Evolutionary conservation across 2,113 vertebrate species (phyloP).

Genomic region (Toxotes chatareus): DNA sequence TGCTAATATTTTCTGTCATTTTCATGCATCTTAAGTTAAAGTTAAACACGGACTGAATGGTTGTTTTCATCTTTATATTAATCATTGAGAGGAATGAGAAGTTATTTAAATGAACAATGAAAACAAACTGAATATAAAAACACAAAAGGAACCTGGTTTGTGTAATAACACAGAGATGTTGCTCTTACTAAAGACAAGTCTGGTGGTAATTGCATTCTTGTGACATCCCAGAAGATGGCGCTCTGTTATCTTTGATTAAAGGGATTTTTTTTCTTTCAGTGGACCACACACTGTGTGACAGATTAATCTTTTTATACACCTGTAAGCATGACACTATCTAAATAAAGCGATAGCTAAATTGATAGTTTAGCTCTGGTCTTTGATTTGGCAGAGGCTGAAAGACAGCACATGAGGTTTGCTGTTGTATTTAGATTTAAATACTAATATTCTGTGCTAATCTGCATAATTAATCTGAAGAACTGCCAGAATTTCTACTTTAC

Average conservation of each 20-base stretch:
- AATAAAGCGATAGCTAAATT: constrained; percentile 25
- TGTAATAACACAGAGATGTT: not conserved
- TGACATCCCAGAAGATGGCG: constrained; percentile 67
- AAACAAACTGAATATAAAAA: not conserved
- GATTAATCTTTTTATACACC: constrained; percentile 37
- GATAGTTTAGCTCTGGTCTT: constrained; percentile 5
- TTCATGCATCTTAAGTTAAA: constrained; percentile 23
- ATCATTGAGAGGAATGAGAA: constrained; percentile 17
- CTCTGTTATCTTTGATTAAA: constrained; percentile 32
- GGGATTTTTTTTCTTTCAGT: constrained; percentile 4
- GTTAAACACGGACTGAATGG: constrained; percentile 33
- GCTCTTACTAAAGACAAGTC: not conserved
- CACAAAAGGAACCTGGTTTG: constrained; percentile 7
- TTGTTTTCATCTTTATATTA: not conserved
- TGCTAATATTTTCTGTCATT: constrained; percentile 21
- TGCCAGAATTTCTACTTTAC: not conserved
- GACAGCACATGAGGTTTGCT: not conserved
- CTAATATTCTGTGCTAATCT: constrained; percentile 22
- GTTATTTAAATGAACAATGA: constrained; percentile 33
- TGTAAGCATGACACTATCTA: constrained; percentile 13
- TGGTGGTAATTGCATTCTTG: constrained; percentile 29
- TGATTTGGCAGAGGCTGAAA: constrained; percentile 10
- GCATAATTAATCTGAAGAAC: not conserved
- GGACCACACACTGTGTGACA: constrained; percentile 6
- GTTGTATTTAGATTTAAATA: not conserved